phyloP scores from a whole-genome alignment of 2,888 invertebrate genomes.

The Emmelina monodactyla region DNA sequence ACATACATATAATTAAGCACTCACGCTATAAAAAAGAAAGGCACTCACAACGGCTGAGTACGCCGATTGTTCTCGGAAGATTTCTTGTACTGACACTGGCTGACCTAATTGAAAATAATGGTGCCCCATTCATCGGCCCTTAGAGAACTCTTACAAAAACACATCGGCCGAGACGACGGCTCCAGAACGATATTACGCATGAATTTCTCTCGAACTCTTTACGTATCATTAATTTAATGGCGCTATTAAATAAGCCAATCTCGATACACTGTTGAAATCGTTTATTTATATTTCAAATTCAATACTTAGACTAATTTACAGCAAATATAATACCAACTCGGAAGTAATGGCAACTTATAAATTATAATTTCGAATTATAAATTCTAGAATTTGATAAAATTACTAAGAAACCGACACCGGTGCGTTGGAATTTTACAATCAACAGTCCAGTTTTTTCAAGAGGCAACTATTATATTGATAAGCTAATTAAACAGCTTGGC shows the following conservation, averaged over 20 bases:
- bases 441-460: no score
- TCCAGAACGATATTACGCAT: constrained; percentile 21
- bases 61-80: constrained; percentile 56
- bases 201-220: constrained; percentile 36
- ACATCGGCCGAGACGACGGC: constrained; percentile 28
- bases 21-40: constrained; percentile 52
- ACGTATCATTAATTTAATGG: constrained; percentile 44
- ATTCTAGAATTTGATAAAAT: no score
- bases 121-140: constrained; percentile 50
- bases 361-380: no score
- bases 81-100: constrained; percentile 45
- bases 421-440: no score
- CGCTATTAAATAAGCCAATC: constrained; percentile 31
- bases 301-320: no score
- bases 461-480: no score
- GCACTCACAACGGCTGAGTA: constrained; percentile 53
- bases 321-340: no score
- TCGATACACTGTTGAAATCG: constrained; percentile 19
- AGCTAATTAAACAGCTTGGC: no score
- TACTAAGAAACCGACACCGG: no score
- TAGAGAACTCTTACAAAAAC: constrained; percentile 40
- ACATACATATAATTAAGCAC: constrained; percentile 47
- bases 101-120: constrained; percentile 66
- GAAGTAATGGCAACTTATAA: no score
- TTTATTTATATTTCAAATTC: constrained; percentile 19